These are phyloP conservation scores for Nemoura dubitans DNA, from an alignment of 2,888 invertebrate species.

Conservation along the genomic window DNA sequence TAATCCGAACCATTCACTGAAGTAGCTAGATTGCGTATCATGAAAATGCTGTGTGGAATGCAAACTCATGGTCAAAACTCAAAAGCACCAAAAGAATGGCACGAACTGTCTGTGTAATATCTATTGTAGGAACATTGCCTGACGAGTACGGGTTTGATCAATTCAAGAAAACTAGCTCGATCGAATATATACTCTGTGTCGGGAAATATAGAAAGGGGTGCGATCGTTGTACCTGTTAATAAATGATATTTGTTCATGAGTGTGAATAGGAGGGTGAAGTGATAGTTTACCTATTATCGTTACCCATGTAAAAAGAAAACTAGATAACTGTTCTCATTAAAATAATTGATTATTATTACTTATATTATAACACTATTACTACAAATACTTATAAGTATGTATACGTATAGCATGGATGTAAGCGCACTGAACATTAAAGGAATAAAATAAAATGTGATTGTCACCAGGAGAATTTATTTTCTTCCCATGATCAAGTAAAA, in stretches of 20 bases:
- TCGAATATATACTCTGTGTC: background rate
- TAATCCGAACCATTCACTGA: background rate
- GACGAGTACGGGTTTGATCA: background rate
- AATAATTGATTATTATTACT: background rate
- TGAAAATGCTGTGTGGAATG: background rate
- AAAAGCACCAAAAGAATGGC: background rate
- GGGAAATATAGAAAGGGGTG: too few relatives aligned
- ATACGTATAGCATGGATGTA: background rate
- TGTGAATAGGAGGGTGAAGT: background rate
- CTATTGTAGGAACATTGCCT: background rate
- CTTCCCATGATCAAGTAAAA: background rate
- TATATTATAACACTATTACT: conserved; percentile 35
- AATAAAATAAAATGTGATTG: conserved; percentile 4
- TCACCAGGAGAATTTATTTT: background rate
- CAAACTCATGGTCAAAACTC: background rate
- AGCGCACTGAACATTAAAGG: background rate
- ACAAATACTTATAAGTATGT: background rate
- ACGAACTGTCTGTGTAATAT: background rate
- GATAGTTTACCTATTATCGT: conserved; percentile 13
- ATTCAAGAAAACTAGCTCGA: background rate
- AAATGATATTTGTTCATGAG: background rate
- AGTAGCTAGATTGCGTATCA: too few relatives aligned
- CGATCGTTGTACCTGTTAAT: background rate
- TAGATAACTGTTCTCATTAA: conserved; percentile 37
- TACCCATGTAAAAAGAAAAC: conserved; percentile 23